phyloP scores from a whole-genome alignment of 2,113 vertebrate genomes.

The Gadus macrocephalus region DNA sequence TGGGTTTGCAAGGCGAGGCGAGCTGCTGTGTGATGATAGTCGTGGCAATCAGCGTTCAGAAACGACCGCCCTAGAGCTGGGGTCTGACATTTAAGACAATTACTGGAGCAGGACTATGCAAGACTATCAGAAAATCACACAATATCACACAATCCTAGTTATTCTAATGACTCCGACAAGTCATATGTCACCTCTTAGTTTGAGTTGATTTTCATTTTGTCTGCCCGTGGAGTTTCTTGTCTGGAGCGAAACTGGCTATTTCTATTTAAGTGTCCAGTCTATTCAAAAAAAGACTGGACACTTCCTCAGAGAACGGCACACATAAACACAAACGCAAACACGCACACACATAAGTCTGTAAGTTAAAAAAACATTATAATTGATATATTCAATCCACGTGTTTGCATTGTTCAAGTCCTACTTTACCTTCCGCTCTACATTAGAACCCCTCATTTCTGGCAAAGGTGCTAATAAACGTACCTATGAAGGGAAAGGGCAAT shows the following conservation, averaged over 20 bases:
- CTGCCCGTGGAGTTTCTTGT: slow-evolving; percentile 20
- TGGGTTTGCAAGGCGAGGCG: slow-evolving; percentile 39
- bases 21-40: slow-evolving; percentile 48
- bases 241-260: slow-evolving; percentile 35
- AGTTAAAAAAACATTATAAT: too few species aligned
- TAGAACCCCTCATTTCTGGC: too few species aligned
- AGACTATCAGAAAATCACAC: slow-evolving; percentile 36
- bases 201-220: slow-evolving; percentile 14
- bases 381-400: too few species aligned
- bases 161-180: slow-evolving; percentile 22
- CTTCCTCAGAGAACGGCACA: neutral
- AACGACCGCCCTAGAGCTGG: slow-evolving; percentile 46
- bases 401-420: too few species aligned
- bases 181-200: slow-evolving; percentile 12
- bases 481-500: too few species aligned
- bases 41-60: slow-evolving; percentile 49
- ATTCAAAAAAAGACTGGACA: slow-evolving; percentile 16
- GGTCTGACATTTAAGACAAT: slow-evolving; percentile 61
- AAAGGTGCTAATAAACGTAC: too few species aligned
- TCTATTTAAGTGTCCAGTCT: neutral
- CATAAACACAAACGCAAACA: neutral
- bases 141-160: slow-evolving; percentile 34
- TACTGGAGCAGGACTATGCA: slow-evolving; percentile 42
- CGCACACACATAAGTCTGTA: too few species aligned
- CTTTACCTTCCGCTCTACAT: too few species aligned